Evolutionary conservation across 1,140 invertebrate genomes (phyloP).

Genomic region (Macrostomum lignano): DNA sequence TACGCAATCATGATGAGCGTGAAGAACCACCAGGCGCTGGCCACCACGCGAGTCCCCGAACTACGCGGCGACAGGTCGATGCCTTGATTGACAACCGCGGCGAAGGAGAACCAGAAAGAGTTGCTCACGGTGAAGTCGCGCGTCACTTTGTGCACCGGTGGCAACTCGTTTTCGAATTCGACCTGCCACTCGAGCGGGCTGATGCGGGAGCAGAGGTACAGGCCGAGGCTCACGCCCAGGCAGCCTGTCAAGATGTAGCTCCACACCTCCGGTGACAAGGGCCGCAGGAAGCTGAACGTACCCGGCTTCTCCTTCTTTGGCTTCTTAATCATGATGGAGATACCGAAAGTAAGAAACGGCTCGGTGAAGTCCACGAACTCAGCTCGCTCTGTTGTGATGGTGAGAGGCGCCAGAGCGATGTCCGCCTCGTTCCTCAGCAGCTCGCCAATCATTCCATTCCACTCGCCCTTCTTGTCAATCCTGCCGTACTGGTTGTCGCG

Average conservation of each 20-base stretch:
- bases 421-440: constrained; percentile 9
- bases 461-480: no score
- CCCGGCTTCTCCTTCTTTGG: constrained; percentile 27
- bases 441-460: constrained; percentile 7
- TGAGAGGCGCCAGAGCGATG: constrained; percentile 13
- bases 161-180: no score
- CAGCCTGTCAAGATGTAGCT: constrained; percentile 37
- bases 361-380: constrained; percentile 12
- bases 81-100: constrained; percentile 9
- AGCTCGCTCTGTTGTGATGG: constrained; percentile 11
- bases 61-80: constrained; percentile 40
- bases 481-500: no score
- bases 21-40: constrained; percentile 23
- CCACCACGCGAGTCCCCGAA: constrained; percentile 10
- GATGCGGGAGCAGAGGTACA: constrained; percentile 58
- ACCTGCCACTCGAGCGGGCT: constrained; percentile 48
- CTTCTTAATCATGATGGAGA: constrained; percentile 14
- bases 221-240: constrained; percentile 62
- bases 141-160: no score
- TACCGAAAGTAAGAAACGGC: constrained; percentile 14
- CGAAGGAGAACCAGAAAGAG: constrained; percentile 4
- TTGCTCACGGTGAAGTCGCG: constrained; percentile 1
- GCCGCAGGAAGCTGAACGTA: constrained; percentile 67
- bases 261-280: constrained; percentile 79
- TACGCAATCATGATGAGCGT: constrained; percentile 26